A percentile compares a stretch with the other conserved stretches of the same genome.
Conservation (phyloP, 2,888 invertebrate genomes). For the Autographa pulchrina region DNA sequence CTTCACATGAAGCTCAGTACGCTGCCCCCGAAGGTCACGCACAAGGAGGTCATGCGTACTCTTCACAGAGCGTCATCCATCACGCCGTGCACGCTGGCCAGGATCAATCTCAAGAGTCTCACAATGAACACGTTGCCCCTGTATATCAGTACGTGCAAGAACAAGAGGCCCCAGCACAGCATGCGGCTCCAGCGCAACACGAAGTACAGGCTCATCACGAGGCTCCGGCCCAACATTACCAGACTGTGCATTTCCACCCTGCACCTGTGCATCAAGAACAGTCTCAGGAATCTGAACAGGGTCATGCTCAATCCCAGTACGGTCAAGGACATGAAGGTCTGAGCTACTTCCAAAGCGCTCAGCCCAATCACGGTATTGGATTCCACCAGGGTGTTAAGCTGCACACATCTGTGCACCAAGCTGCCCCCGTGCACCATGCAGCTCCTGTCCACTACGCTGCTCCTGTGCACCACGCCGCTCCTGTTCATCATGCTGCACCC, state of each 20-base stretch:
- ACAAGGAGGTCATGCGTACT: slow-evolving; percentile 67
- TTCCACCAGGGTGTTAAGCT: slow-evolving; percentile 43
- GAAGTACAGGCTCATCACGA: slow-evolving; percentile 50
- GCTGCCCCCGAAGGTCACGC: slow-evolving; percentile 51
- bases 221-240: slow-evolving; percentile 53
- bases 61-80: slow-evolving; percentile 74
- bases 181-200: slow-evolving; percentile 37
- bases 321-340: slow-evolving; percentile 47
- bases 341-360: slow-evolving; percentile 43
- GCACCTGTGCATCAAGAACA: slow-evolving; percentile 64
- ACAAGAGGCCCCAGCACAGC: slow-evolving; percentile 56
- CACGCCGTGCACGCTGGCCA: slow-evolving; percentile 68
- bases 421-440: not conserved
- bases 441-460: not conserved
- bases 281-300: slow-evolving; percentile 28
- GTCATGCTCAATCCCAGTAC: slow-evolving; percentile 45
- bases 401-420: slow-evolving; percentile 27
- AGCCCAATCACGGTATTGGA: slow-evolving; percentile 34
- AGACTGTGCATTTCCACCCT: slow-evolving; percentile 54
- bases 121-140: slow-evolving; percentile 70
- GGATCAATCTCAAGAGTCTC: slow-evolving; percentile 71
- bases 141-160: slow-evolving; percentile 72
- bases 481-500: slow-evolving; percentile 23
- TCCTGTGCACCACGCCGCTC: slow-evolving; percentile 14
- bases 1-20: slow-evolving; percentile 45